phyloP scores from a whole-genome alignment of 1,140 invertebrate species.

The Pissodes strobi region DNA sequence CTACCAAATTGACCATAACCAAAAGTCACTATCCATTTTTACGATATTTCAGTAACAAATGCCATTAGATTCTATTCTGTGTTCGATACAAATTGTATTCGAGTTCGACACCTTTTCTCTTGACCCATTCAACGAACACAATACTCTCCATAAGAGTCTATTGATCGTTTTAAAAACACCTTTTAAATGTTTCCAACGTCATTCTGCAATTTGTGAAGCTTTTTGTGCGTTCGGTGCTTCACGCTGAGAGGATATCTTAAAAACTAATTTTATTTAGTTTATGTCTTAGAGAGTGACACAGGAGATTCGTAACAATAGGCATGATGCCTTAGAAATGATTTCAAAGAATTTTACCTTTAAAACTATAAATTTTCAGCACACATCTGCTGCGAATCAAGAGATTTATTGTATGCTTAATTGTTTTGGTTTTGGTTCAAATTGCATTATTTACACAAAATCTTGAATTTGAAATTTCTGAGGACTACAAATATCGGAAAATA shows the following conservation, averaged over 20 bases:
- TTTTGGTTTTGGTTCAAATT: too few relatives aligned
- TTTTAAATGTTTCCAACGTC: slow-evolving; percentile 27
- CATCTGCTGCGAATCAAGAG: not conserved
- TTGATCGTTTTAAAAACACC: slow-evolving; percentile 29
- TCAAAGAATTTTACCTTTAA: slow-evolving; percentile 5
- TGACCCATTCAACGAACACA: slow-evolving; percentile 19
- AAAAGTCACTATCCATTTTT: slow-evolving; percentile 21
- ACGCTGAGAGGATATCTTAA: slow-evolving; percentile 32
- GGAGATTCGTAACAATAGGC: slow-evolving; percentile 14
- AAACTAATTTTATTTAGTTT: slow-evolving; percentile 36
- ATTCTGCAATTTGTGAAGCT: slow-evolving; percentile 33
- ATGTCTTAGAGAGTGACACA: slow-evolving; percentile 23
- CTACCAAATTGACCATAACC: slow-evolving; percentile 22
- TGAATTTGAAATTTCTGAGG: too few relatives aligned
- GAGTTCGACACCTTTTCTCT: slow-evolving; percentile 27
- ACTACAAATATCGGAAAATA: too few relatives aligned
- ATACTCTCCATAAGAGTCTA: slow-evolving; percentile 21
- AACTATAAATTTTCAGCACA: not conserved
- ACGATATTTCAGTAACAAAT: slow-evolving; percentile 13
- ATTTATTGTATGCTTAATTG: too few relatives aligned
- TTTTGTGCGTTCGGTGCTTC: slow-evolving; percentile 24
- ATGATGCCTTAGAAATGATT: slow-evolving; percentile 15
- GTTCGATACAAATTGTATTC: slow-evolving; percentile 24
- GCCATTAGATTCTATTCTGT: slow-evolving; percentile 21
- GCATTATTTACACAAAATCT: too few relatives aligned